Conservation (phyloP, 2,113 vertebrate species). For the Erythrocercus mccallii region DNA sequence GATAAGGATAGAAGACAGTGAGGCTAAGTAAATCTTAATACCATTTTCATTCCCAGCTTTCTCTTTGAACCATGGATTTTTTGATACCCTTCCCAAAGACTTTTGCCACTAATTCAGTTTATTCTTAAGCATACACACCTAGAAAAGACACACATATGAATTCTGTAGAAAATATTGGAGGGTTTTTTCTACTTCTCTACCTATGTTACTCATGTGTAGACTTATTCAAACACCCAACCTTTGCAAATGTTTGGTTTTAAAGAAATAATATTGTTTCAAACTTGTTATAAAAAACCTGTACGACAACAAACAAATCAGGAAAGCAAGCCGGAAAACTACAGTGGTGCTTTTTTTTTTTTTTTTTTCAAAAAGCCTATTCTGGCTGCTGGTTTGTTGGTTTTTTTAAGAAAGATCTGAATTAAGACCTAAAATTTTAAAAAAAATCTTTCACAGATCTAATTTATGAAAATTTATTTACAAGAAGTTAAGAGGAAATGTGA, state of each 20-base stretch:
- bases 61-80: background rate
- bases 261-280: background rate
- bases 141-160: background rate
- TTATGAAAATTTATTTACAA: background rate
- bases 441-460: background rate
- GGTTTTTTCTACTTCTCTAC: accelerated
- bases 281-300: background rate
- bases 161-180: background rate
- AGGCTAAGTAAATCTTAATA: background rate
- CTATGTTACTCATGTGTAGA: background rate
- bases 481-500: background rate
- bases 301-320: background rate
- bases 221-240: background rate
- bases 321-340: background rate
- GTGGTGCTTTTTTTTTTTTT: background rate
- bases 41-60: background rate
- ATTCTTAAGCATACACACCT: background rate
- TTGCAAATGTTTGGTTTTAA: background rate
- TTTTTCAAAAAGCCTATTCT: background rate
- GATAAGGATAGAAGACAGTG: background rate
- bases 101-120: background rate
- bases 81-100: background rate
- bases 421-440: background rate
- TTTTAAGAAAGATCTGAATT: background rate
- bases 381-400: background rate